phyloP scores from a whole-genome alignment of 2,888 invertebrate genomes.

The Trypoxylon attenuatum region DNA sequence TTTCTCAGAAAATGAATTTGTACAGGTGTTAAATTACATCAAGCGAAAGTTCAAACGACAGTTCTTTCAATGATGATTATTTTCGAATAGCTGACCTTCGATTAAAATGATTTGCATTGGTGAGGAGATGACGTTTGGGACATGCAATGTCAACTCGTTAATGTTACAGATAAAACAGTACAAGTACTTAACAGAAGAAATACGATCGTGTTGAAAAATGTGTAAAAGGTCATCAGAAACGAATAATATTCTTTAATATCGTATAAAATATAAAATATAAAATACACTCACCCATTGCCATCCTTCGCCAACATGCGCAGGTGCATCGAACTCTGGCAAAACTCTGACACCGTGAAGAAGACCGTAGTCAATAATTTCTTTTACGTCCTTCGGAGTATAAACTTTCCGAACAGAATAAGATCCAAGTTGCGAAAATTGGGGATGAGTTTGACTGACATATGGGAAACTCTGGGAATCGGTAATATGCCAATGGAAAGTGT shows the following conservation, averaged over 20 bases:
- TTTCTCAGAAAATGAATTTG: background rate
- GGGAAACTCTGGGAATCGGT: slow-evolving; percentile 97
- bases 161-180: too few species aligned
- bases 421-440: slow-evolving; percentile 84
- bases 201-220: too few species aligned
- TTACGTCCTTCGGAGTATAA: slow-evolving; percentile 73
- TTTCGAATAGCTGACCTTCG: too few species aligned
- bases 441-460: slow-evolving; percentile 84
- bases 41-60: background rate
- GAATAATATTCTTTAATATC: too few species aligned
- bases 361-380: slow-evolving; percentile 81
- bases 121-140: too few species aligned
- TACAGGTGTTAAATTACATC: background rate
- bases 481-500: slow-evolving; percentile 96
- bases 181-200: too few species aligned
- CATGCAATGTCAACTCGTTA: background rate
- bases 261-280: too few species aligned
- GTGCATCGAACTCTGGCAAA: slow-evolving; percentile 94
- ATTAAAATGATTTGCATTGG: too few species aligned
- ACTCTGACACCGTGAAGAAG: slow-evolving; percentile 87
- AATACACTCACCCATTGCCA: slow-evolving; percentile 78
- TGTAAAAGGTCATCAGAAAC: too few species aligned
- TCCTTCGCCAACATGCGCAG: slow-evolving; percentile 91
- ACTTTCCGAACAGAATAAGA: slow-evolving; percentile 86
- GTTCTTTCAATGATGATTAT: background rate